Evolutionary conservation across 1,140 invertebrate genomes (phyloP).

Genomic region (Trissolcus basalis): DNA sequence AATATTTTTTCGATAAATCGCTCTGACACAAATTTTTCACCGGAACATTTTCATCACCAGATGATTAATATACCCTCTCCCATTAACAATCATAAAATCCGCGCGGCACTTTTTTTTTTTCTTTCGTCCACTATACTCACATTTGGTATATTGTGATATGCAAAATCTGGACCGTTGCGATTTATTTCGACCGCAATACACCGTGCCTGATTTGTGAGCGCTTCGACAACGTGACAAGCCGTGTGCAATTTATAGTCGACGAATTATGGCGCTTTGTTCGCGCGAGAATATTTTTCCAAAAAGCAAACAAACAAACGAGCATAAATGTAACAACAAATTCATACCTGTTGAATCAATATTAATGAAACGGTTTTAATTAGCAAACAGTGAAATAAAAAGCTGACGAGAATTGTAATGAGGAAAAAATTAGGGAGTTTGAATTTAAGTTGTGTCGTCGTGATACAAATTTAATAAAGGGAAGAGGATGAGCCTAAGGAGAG

Average conservation of each 20-base stretch:
- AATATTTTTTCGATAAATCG: too few species aligned
- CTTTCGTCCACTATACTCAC: neutral
- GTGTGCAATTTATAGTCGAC: constrained; percentile 55
- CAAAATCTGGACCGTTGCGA: constrained; percentile 30
- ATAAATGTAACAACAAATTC: too few species aligned
- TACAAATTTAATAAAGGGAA: too few species aligned
- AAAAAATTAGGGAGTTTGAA: too few species aligned
- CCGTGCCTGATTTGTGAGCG: constrained; percentile 54
- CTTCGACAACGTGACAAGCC: constrained; percentile 37
- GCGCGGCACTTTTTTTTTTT: neutral
- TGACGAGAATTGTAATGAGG: too few species aligned
- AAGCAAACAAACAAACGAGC: neutral
- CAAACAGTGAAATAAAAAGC: too few species aligned
- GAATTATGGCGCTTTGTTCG: constrained; percentile 60
- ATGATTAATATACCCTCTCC: neutral
- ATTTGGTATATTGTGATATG: constrained; percentile 2
- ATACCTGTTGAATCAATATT: too few species aligned
- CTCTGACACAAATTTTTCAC: too few species aligned
- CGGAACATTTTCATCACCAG: too few species aligned
- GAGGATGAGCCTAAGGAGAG: too few species aligned
- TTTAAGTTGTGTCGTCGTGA: too few species aligned
- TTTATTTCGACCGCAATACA: constrained; percentile 59
- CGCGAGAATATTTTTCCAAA: neutral
- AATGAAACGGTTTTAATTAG: too few species aligned
- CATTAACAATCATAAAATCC: neutral